A percentile compares a stretch with the other conserved stretches of the same genome.
Conservation (phyloP, 2,888 invertebrate species). For the Agrotis clavis region DNA sequence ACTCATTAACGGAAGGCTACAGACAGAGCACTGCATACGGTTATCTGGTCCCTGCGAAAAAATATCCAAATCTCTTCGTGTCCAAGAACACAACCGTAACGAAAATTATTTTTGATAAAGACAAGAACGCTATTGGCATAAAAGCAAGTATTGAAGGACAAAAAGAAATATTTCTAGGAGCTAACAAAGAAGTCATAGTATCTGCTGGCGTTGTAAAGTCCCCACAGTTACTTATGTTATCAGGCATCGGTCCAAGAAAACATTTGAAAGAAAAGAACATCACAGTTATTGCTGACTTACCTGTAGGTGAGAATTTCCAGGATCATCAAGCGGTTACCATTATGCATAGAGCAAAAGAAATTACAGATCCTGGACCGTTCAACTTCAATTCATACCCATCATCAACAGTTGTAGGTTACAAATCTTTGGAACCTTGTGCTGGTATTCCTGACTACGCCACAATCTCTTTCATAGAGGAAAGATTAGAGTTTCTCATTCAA, state of each 20-base stretch:
- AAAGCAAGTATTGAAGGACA: conserved; percentile 20
- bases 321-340: conserved; percentile 22
- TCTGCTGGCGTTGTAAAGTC: conserved; percentile 82
- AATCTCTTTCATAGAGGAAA: conserved; percentile 11
- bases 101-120: conserved; percentile 41
- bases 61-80: conserved; percentile 38
- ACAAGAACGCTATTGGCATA: conserved; percentile 49
- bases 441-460: conserved; percentile 31
- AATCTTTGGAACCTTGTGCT: conserved; percentile 23
- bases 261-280: conserved; percentile 73
- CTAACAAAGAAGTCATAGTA: conserved; percentile 78
- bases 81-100: conserved; percentile 33
- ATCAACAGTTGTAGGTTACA: conserved; percentile 8
- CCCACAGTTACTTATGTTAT: conserved; percentile 82
- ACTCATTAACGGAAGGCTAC: conserved; percentile 27
- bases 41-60: conserved; percentile 37
- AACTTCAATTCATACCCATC: conserved; percentile 17
- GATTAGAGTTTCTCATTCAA: conserved; percentile 3
- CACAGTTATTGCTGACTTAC: conserved; percentile 72
- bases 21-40: conserved; percentile 48
- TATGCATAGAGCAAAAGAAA: conserved; percentile 7
- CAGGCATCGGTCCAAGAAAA: conserved; percentile 81
- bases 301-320: conserved; percentile 78
- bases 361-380: background rate
- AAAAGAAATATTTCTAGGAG: conserved; percentile 35